phyloP scores from a whole-genome alignment of 2,797 vertebrate genomes.

The Thunnus albacares region DNA sequence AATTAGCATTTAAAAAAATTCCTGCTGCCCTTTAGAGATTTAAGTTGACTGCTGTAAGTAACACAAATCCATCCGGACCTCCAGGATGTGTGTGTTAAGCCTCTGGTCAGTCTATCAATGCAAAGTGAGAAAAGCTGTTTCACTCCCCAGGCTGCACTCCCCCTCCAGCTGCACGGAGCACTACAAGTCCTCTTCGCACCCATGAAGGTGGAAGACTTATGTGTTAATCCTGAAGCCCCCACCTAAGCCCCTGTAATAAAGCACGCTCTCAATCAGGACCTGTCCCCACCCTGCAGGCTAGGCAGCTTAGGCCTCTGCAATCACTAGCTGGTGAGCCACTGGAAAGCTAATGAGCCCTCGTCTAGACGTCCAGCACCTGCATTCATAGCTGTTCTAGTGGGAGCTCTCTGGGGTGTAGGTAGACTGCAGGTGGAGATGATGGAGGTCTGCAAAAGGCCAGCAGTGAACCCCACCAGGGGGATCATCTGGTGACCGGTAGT shows the following conservation, averaged over 20 bases:
- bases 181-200: slow-evolving; percentile 80
- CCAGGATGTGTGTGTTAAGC: slow-evolving; percentile 81
- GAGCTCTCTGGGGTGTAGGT: slow-evolving; percentile 75
- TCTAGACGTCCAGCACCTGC: slow-evolving; percentile 87
- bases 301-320: slow-evolving; percentile 82
- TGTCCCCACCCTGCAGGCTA: slow-evolving; percentile 80
- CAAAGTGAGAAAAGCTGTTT: slow-evolving; percentile 83
- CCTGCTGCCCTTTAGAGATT: slow-evolving; percentile 77
- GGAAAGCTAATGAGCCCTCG: slow-evolving; percentile 88
- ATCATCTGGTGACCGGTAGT: slow-evolving; percentile 74
- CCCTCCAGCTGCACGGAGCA: slow-evolving; percentile 72
- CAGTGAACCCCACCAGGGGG: slow-evolving; percentile 66
- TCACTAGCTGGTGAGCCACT: slow-evolving; percentile 83
- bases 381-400: slow-evolving; percentile 70
- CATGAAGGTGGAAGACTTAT: slow-evolving; percentile 86
- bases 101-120: slow-evolving; percentile 83
- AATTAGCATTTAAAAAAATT: slow-evolving; percentile 83
- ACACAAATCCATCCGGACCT: slow-evolving; percentile 81
- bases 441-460: slow-evolving; percentile 79
- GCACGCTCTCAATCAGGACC: slow-evolving; percentile 87
- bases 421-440: slow-evolving; percentile 82
- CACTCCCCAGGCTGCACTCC: slow-evolving; percentile 69
- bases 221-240: slow-evolving; percentile 84
- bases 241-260: slow-evolving; percentile 86
- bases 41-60: slow-evolving; percentile 80